Conservation (phyloP, 2,888 invertebrate species). For the Thumatha senex region DNA sequence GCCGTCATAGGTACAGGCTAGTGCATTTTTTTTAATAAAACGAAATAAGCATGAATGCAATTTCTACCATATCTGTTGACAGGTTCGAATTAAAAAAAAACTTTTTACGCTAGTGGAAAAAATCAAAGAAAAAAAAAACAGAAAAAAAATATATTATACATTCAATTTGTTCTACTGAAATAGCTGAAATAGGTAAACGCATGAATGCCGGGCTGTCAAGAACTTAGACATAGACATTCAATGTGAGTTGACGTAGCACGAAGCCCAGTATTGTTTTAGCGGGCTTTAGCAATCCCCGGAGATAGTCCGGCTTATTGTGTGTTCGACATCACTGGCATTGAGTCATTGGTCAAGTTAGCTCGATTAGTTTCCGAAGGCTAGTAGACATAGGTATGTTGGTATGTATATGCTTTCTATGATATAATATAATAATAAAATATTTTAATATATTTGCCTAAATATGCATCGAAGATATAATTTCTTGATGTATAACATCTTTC, state of each 20-base stretch:
- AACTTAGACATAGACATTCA: constrained; percentile 20
- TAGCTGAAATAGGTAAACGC: constrained; percentile 1
- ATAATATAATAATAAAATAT: too few relatives aligned
- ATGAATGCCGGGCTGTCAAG: constrained; percentile 1
- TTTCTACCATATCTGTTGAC: too few relatives aligned
- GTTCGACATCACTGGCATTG: constrained; percentile 31
- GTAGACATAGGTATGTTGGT: background rate
- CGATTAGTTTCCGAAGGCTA: constrained; percentile 37
- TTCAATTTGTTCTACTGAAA: background rate
- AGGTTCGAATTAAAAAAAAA: too few relatives aligned
- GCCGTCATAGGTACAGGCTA: too few relatives aligned
- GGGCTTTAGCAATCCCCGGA: constrained; percentile 33
- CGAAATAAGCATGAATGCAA: too few relatives aligned
- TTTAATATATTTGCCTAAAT: too few relatives aligned
- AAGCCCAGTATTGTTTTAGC: constrained; percentile 44
- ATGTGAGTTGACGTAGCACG: constrained; percentile 23
- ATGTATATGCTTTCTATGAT: background rate
- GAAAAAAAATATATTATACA: background rate
- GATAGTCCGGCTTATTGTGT: constrained; percentile 47
- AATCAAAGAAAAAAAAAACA: too few relatives aligned
- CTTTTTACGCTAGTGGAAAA: too few relatives aligned
- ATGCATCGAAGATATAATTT: too few relatives aligned
- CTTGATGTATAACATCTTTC: too few relatives aligned
- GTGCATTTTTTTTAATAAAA: too few relatives aligned
- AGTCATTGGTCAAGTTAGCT: constrained; percentile 38